Percentiles rank a stretch among this genome's conserved stretches.
Evolutionary conservation across 2,797 vertebrate species (phyloP).

Genomic region (Clarias pachynema): DNA sequence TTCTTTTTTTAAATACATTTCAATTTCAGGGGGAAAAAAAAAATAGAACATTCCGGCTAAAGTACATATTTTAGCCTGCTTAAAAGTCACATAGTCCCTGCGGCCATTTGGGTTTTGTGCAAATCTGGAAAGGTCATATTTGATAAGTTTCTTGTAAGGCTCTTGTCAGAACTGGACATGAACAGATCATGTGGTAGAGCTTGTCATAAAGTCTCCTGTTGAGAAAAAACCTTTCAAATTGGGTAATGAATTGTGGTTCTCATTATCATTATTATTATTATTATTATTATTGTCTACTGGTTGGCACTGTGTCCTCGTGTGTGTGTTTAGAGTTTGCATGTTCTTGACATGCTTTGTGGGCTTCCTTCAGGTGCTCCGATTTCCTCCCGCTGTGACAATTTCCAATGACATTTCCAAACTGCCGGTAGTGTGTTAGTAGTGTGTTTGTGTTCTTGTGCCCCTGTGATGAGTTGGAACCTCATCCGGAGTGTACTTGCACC

Average conservation of each 20-base stretch:
- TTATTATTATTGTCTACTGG: background rate
- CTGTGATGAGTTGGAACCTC: too few relatives aligned
- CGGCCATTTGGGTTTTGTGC: slow-evolving; percentile 6
- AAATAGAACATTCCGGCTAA: background rate
- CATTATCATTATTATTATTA: background rate
- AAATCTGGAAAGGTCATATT: slow-evolving; percentile 33
- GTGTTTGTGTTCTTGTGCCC: too few relatives aligned
- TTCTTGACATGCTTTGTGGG: too few relatives aligned
- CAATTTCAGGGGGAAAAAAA: background rate
- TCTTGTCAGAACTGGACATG: slow-evolving; percentile 21
- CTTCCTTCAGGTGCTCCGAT: too few relatives aligned
- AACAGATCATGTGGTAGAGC: slow-evolving; percentile 1
- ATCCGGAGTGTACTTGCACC: too few relatives aligned
- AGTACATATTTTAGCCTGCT: slow-evolving; percentile 8
- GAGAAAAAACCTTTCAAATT: slow-evolving; percentile 4
- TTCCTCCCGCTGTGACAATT: too few relatives aligned
- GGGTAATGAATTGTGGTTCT: too few relatives aligned
- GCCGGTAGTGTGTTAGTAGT: too few relatives aligned
- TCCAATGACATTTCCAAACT: too few relatives aligned
- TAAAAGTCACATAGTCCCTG: slow-evolving; percentile 6
- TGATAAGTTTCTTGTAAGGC: slow-evolving; percentile 26
- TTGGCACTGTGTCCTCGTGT: too few relatives aligned
- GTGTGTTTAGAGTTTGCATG: too few relatives aligned
- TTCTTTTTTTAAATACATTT: background rate
- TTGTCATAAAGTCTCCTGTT: background rate